Conservation (phyloP, 2,113 vertebrate genomes). For the Seriola rivoliana region DNA sequence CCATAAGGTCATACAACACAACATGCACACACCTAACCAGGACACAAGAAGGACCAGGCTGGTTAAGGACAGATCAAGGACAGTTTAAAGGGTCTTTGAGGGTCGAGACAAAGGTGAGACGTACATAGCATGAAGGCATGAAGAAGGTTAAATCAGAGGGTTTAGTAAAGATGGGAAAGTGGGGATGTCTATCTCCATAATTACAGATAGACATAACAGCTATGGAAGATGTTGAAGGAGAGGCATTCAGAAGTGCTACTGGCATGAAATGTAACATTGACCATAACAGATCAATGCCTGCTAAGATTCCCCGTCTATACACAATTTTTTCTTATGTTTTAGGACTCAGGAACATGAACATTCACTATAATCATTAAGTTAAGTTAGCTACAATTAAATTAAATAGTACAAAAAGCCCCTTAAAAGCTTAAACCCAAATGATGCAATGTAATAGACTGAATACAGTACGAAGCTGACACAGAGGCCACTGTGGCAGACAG, state of each 20-base stretch:
- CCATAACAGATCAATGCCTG: not conserved
- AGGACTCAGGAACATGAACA: not conserved
- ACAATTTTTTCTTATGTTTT: not conserved
- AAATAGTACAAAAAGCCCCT: not conserved
- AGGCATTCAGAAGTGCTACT: not conserved
- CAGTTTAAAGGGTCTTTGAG: constrained; percentile 6
- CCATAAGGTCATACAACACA: not conserved
- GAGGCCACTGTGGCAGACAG: not conserved
- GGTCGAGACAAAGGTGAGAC: not conserved
- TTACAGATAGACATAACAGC: not conserved
- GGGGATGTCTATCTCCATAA: not conserved
- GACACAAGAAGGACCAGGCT: constrained; percentile 8
- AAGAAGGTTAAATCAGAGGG: not conserved
- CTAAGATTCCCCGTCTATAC: not conserved
- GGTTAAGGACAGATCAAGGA: constrained; percentile 20
- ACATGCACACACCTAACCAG: not conserved
- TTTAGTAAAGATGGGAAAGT: not conserved
- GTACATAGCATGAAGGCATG: not conserved
- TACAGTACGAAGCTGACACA: not conserved
- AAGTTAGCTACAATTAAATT: too few species aligned
- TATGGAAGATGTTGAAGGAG: not conserved
- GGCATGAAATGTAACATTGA: not conserved
- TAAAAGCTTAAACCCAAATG: not conserved
- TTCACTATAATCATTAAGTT: not conserved
- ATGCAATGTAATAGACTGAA: not conserved